phyloP scores from a whole-genome alignment of 2,797 vertebrate species.

The Argya squamiceps region DNA sequence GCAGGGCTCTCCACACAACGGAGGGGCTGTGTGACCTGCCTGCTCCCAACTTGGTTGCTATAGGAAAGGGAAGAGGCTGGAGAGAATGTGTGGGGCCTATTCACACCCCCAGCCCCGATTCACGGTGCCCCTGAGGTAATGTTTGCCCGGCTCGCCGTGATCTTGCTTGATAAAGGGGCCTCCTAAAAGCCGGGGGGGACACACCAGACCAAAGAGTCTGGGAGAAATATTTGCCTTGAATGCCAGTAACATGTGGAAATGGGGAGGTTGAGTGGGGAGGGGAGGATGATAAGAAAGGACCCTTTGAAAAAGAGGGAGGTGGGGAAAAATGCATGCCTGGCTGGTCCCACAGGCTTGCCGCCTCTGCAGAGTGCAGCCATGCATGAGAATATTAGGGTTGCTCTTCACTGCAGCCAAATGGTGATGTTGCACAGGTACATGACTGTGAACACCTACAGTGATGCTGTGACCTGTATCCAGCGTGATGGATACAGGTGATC shows the following conservation, averaged over 20 bases:
- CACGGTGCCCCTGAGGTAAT: conserved; percentile 70
- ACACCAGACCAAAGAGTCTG: conserved; percentile 36
- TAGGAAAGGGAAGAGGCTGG: conserved; percentile 67
- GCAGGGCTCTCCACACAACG: conserved; percentile 43
- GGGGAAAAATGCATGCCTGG: not conserved
- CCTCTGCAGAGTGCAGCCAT: not conserved
- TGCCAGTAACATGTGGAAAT: conserved; percentile 45
- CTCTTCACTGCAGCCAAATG: not conserved
- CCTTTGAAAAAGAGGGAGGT: conserved; percentile 49
- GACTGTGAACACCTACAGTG: not conserved
- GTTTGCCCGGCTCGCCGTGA: conserved; percentile 56
- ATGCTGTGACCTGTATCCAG: not conserved
- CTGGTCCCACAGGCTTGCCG: not conserved
- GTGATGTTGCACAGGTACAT: not conserved
- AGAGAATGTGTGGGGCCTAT: conserved; percentile 72
- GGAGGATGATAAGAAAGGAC: conserved; percentile 40
- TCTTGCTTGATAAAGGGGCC: conserved; percentile 66
- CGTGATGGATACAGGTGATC: not conserved
- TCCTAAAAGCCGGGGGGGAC: conserved; percentile 30
- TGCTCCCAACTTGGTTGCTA: conserved; percentile 71
- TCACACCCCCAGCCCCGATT: conserved; percentile 62
- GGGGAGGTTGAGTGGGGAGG: not conserved
- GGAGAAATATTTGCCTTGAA: conserved; percentile 71
- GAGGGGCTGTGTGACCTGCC: conserved; percentile 66
- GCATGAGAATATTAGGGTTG: not conserved